Evolutionary conservation across 2,797 vertebrate species (phyloP), one percentile per base, ranked within the genome.

Genomic region (Streptopelia turtur): DNA sequence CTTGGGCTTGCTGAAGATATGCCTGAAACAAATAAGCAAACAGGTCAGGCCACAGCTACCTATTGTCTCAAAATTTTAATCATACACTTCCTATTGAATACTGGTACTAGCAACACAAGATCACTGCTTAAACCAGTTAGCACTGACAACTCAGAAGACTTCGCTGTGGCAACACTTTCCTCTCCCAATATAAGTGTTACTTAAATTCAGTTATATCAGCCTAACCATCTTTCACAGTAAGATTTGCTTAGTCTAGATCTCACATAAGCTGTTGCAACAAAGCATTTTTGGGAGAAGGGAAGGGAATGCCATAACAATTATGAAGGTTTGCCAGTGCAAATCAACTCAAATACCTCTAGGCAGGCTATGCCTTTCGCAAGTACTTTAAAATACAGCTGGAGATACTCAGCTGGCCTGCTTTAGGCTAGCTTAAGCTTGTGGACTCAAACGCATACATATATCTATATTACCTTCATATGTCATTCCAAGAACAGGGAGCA

Each of bases 1-100:
- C 99, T 98, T 99, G 99, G 96, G 99, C 98, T 98, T 99, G 99
- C 89, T 99, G 99, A 98, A 99, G 99, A 97, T 99, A 99, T 95
- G 99, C 98, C 99, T 99, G 97, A 77, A 98, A 98, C 98, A 98
- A 98, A 98, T 98, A 98, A 98, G 98, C 98, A 98, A 97, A 98
- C 87, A 87, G 61, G 91, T 95, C 75, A 97, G 91, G 76, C 89
- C 5, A 5, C 37, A 97, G 70, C 28, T 41, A 18, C 1, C 2
- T 9, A 11, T 3, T 11, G 2, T 28, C 56, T 50, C 33, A 72
- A 45, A 22, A 35, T 23, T 12, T 35, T 20, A 61, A 9, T 43
- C 30, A 23, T 16, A 63, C 11, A 1, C 17, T 66, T 61, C n/a
- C 45, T 31, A 24, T 15, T 18, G 31, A 83, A n/a, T 5, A 24